phyloP scores from a whole-genome alignment of 64 coral and sea anemone species.

The Actinia equina region DNA sequence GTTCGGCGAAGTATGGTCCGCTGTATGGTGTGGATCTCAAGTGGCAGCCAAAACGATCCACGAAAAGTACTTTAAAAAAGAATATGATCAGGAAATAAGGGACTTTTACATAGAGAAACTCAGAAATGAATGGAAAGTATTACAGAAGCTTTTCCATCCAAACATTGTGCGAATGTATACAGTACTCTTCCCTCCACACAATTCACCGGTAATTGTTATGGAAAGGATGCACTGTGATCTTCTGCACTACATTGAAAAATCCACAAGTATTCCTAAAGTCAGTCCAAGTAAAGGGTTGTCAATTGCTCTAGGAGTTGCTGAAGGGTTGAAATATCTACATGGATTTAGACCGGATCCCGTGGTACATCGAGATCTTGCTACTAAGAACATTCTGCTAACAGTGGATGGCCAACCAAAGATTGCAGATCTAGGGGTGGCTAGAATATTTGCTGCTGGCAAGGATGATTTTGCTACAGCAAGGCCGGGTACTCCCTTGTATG shows the following conservation, averaged over 20 bases:
- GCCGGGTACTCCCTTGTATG: slow-evolving; percentile 71
- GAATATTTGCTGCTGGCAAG: slow-evolving; percentile 48
- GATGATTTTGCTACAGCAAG: slow-evolving; percentile 65
- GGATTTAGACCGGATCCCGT: slow-evolving; percentile 18
- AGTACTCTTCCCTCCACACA: slow-evolving; percentile 38
- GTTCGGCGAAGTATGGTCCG: background rate
- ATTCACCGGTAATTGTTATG: slow-evolving; percentile 74
- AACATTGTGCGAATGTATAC: slow-evolving; percentile 69
- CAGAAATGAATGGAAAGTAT: slow-evolving; percentile 59
- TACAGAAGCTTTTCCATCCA: slow-evolving; percentile 55
- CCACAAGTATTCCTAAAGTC: slow-evolving; percentile 50
- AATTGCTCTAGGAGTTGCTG: slow-evolving; percentile 55
- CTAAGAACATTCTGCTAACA: slow-evolving; percentile 71
- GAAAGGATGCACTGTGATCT: slow-evolving; percentile 58
- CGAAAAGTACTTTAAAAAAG: background rate
- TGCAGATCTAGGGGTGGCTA: slow-evolving; percentile 77
- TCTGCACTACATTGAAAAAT: slow-evolving; percentile 44
- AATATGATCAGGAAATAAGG: slow-evolving; percentile 38
- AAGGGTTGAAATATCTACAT: slow-evolving; percentile 80
- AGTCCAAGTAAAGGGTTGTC: slow-evolving; percentile 19
- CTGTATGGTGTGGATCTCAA: background rate
- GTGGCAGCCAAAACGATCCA: too few relatives aligned
- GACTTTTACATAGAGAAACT: slow-evolving; percentile 48
- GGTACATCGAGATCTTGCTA: slow-evolving; percentile 75
- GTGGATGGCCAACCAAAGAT: slow-evolving; percentile 65